Conservation (phyloP, 2,113 vertebrate species). For the Misgurnus mizolepis region DNA sequence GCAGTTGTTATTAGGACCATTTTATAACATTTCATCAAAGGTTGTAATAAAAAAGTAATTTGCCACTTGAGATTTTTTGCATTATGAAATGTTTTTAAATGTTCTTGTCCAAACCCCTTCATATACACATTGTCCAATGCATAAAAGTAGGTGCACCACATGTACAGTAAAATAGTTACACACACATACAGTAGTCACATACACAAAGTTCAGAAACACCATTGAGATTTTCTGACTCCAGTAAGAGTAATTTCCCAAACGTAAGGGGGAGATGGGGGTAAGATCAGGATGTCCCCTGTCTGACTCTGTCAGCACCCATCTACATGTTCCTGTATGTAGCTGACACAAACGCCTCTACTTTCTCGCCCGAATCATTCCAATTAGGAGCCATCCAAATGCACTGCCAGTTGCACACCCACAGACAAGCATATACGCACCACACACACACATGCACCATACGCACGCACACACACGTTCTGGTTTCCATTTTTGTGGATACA, state of each 20-base stretch:
- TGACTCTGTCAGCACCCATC: slow-evolving; percentile 76
- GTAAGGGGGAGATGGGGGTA: slow-evolving; percentile 39
- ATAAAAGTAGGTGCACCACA: not conserved
- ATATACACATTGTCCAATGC: too few species aligned
- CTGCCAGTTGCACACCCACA: slow-evolving; percentile 20
- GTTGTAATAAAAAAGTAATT: too few species aligned
- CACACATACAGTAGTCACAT: slow-evolving; percentile 13
- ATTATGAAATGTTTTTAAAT: too few species aligned
- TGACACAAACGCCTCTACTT: slow-evolving; percentile 84
- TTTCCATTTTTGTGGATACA: too few species aligned
- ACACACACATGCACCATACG: slow-evolving; percentile 54
- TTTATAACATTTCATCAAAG: too few species aligned
- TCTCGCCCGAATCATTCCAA: slow-evolving; percentile 90
- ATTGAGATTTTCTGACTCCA: slow-evolving; percentile 3
- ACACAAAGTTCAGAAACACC: slow-evolving; percentile 14
- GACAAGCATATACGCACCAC: not conserved
- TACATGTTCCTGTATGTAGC: slow-evolving; percentile 79
- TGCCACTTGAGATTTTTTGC: too few species aligned
- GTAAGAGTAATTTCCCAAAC: slow-evolving; percentile 38
- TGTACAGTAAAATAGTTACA: slow-evolving; percentile 1
- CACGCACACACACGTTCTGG: slow-evolving; percentile 82
- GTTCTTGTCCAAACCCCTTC: too few species aligned
- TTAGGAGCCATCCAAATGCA: slow-evolving; percentile 76
- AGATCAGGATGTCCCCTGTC: slow-evolving; percentile 72
- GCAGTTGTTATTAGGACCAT: too few species aligned